Evolutionary conservation across 2,113 vertebrate genomes (phyloP).

Genomic region (Globicephala melas): DNA sequence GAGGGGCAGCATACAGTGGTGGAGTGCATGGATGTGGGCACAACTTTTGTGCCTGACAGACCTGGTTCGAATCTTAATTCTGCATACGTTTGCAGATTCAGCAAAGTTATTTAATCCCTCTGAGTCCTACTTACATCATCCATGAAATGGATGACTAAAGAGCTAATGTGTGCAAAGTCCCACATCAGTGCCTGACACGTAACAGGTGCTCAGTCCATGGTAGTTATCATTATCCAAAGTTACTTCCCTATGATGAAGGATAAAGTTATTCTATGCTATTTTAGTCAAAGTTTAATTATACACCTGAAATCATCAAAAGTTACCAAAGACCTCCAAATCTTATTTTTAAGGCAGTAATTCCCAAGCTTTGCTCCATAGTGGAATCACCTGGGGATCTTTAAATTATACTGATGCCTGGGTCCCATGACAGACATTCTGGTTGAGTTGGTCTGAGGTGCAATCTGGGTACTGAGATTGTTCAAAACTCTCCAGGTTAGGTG

Average conservation of each 20-base stretch:
- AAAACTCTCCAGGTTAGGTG: background rate
- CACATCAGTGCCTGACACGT: background rate
- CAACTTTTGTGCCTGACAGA: background rate
- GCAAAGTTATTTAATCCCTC: background rate
- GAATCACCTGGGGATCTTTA: background rate
- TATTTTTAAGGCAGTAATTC: background rate
- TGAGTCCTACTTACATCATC: background rate
- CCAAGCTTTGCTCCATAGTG: background rate
- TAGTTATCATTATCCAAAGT: background rate
- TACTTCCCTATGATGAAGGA: background rate
- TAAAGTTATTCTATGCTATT: background rate
- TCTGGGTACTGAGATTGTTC: background rate
- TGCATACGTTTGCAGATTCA: background rate
- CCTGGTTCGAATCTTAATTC: background rate
- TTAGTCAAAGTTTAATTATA: background rate
- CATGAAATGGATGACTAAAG: background rate
- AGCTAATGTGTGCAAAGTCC: background rate
- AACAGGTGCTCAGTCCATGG: background rate
- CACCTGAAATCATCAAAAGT: background rate
- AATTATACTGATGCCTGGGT: background rate
- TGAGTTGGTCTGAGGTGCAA: background rate
- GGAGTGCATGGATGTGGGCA: background rate
- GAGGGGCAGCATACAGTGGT: accelerated
- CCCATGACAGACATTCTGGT: background rate
- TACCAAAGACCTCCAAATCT: background rate